These are phyloP conservation scores for Chromoteleia sp. DNA, from an alignment of 2,888 invertebrate genomes.

Conservation along the genomic window DNA sequence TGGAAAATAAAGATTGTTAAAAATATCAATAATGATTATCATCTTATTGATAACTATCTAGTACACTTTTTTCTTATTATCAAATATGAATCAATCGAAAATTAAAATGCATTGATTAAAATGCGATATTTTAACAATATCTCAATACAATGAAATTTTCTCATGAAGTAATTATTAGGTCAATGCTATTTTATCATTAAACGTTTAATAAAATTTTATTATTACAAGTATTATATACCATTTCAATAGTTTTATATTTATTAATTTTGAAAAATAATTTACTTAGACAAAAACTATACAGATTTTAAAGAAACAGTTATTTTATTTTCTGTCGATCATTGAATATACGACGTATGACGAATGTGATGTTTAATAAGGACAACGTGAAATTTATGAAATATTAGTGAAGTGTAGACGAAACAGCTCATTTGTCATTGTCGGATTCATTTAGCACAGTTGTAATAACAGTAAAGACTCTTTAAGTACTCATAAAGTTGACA, in stretches of 20 bases:
- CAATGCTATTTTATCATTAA: conserved; percentile 19
- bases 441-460: conserved; percentile 11
- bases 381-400: conserved; percentile 15
- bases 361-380: no score
- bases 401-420: conserved; percentile 26
- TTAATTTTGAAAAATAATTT: conserved; percentile 3
- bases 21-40: conserved; percentile 16
- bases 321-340: no score
- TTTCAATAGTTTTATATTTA: no score
- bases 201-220: conserved; percentile 8
- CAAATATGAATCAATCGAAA: conserved; percentile 28
- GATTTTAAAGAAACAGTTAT: no score
- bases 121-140: conserved; percentile 17
- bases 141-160: conserved; percentile 24
- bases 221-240: no score
- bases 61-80: no score
- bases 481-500: conserved; percentile 23
- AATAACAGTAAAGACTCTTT: conserved; percentile 16
- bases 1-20: conserved; percentile 5
- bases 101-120: conserved; percentile 20
- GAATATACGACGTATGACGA: no score
- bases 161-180: conserved; percentile 34
- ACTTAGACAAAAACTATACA: no score
- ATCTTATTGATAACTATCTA: conserved; percentile 3
- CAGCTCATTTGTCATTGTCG: conserved; percentile 31